Evolutionary conservation across 2,888 invertebrate genomes (phyloP).

Genomic region (Leptinotarsa juncta): DNA sequence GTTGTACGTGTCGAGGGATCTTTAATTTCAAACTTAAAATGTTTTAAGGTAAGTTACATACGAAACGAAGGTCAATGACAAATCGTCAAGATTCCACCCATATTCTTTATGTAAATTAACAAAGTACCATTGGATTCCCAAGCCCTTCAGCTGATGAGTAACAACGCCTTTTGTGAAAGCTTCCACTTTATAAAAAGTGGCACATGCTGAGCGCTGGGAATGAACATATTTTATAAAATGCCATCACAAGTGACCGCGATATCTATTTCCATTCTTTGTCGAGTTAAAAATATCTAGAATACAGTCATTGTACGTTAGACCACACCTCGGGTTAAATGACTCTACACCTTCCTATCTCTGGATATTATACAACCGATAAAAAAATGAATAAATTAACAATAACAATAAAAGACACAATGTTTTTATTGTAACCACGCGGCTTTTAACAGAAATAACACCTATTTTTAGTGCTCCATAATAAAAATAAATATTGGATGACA

Average conservation of each 20-base stretch:
- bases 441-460: slow-evolving; percentile 10
- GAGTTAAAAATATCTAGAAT: slow-evolving; percentile 16
- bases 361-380: slow-evolving; percentile 12
- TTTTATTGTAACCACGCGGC: slow-evolving; percentile 8
- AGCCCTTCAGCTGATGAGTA: neutral
- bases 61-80: neutral
- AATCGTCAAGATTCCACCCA: neutral
- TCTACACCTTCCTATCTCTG: slow-evolving; percentile 18
- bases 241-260: slow-evolving; percentile 12
- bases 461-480: slow-evolving; percentile 1
- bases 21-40: neutral
- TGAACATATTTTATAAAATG: slow-evolving; percentile 6
- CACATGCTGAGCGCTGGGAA: slow-evolving; percentile 10
- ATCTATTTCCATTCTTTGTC: slow-evolving; percentile 12
- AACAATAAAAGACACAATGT: slow-evolving; percentile 20
- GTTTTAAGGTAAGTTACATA: neutral
- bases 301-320: slow-evolving; percentile 17
- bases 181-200: slow-evolving; percentile 8
- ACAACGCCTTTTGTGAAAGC: slow-evolving; percentile 14
- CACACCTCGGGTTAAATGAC: slow-evolving; percentile 20
- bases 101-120: neutral
- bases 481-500: slow-evolving; percentile 18
- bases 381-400: slow-evolving; percentile 20
- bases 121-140: neutral
- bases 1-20: neutral